Conservation (phyloP, 1,140 invertebrate genomes). For the Scaptomyza pallida region DNA sequence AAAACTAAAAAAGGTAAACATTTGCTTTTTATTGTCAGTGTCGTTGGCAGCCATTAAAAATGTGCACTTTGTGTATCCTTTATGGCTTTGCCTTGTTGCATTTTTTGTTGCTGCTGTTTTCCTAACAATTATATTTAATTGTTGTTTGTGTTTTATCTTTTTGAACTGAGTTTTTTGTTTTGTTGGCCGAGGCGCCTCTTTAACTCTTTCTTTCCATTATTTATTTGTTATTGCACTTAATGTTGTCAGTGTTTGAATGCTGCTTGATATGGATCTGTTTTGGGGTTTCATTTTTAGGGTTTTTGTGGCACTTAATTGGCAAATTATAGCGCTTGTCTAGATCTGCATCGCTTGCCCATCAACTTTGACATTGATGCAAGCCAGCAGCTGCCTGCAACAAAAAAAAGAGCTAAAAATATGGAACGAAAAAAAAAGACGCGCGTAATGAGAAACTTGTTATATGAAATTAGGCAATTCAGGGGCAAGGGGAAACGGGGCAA, state of each 20-base stretch:
- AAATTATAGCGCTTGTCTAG: conserved; percentile 80
- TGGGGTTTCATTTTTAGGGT: not conserved
- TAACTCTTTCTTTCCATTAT: conserved; percentile 17
- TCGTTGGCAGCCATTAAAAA: conserved; percentile 55
- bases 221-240: conserved; percentile 39
- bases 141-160: conserved; percentile 35
- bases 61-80: conserved; percentile 71
- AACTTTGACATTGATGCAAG: conserved; percentile 76
- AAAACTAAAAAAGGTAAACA: conserved; percentile 66
- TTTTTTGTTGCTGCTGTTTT: conserved; percentile 36
- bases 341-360: conserved; percentile 58
- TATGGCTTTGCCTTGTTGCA: conserved; percentile 62
- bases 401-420: conserved; percentile 7
- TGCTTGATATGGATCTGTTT: conserved; percentile 44
- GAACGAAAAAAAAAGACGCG: conserved; percentile 15
- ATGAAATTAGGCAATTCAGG: conserved; percentile 63
- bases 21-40: conserved; percentile 45
- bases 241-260: conserved; percentile 57
- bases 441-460: conserved; percentile 80
- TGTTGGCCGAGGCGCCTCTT: conserved; percentile 23
- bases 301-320: conserved; percentile 68
- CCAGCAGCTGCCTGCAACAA: conserved; percentile 56
- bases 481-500: not conserved
- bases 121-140: conserved; percentile 74
- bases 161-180: conserved; percentile 15